Evolutionary conservation across 2,888 invertebrate genomes (phyloP).

Genomic region (Thereva nobilitata): DNA sequence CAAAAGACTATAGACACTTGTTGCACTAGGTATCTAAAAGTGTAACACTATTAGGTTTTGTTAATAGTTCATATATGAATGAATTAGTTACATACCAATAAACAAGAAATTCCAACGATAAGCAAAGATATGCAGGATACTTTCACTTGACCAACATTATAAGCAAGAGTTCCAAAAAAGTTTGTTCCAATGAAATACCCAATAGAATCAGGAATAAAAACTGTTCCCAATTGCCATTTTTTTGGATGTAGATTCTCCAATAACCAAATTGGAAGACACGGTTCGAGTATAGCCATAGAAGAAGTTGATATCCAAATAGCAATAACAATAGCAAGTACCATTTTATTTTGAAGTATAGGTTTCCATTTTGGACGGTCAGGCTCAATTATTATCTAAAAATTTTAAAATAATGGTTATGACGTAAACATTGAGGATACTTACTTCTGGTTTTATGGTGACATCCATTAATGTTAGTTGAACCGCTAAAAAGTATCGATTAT

Average conservation of each 20-base stretch:
- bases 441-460: conserved; percentile 52
- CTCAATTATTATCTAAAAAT: conserved; percentile 43
- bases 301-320: conserved; percentile 79
- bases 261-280: conserved; percentile 82
- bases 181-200: conserved; percentile 84
- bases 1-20: conserved; percentile 65
- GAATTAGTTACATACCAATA: conserved; percentile 60
- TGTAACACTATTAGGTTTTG: background rate
- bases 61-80: background rate
- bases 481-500: conserved; percentile 39
- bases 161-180: conserved; percentile 71
- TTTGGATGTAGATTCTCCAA: conserved; percentile 59
- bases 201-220: conserved; percentile 83
- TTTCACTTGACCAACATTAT: conserved; percentile 67
- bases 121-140: conserved; percentile 67
- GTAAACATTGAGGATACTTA: conserved; percentile 32
- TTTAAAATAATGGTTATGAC: background rate
- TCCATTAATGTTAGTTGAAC: conserved; percentile 54
- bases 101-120: conserved; percentile 66
- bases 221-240: conserved; percentile 75
- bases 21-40: conserved; percentile 67
- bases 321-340: conserved; percentile 66
- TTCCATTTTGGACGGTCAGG: conserved; percentile 59
- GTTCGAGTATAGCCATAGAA: conserved; percentile 81
- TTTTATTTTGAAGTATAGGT: conserved; percentile 65